These are phyloP conservation scores for Etheostoma spectabile DNA, from an alignment of 2,113 vertebrate species.

Conservation along the genomic window DNA sequence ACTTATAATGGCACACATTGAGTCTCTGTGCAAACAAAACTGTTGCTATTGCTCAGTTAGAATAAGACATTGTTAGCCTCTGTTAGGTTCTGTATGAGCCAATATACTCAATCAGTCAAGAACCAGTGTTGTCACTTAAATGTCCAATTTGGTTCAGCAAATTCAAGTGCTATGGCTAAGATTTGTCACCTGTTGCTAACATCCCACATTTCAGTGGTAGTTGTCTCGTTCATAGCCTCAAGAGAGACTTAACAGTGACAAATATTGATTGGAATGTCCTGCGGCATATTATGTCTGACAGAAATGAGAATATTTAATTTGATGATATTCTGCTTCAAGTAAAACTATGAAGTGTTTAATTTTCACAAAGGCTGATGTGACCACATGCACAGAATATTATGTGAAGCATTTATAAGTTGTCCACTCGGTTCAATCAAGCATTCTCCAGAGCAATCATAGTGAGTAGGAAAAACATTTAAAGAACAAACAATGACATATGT, in stretches of 20 bases:
- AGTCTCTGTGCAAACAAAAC: conserved; percentile 47
- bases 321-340: conserved; percentile 54
- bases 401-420: conserved; percentile 6
- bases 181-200: conserved; percentile 28
- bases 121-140: background rate
- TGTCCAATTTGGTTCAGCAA: background rate
- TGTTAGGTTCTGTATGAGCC: background rate
- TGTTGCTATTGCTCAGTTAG: background rate
- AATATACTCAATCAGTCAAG: background rate
- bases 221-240: conserved; percentile 9
- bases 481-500: background rate
- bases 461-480: background rate
- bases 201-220: background rate
- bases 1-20: conserved; percentile 37
- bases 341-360: conserved; percentile 49
- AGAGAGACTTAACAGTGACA: conserved; percentile 49
- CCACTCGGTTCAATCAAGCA: conserved; percentile 5
- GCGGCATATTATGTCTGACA: conserved; percentile 18
- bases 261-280: conserved; percentile 59
- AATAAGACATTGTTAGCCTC: background rate
- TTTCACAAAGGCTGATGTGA: conserved; percentile 33
- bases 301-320: conserved; percentile 62
- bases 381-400: conserved; percentile 47
- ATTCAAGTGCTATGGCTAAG: background rate
- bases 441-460: background rate